Percentiles rank a stretch among this genome's conserved stretches.
phyloP scores from a whole-genome alignment of 2,888 invertebrate species.

The Hypena proboscidalis region DNA sequence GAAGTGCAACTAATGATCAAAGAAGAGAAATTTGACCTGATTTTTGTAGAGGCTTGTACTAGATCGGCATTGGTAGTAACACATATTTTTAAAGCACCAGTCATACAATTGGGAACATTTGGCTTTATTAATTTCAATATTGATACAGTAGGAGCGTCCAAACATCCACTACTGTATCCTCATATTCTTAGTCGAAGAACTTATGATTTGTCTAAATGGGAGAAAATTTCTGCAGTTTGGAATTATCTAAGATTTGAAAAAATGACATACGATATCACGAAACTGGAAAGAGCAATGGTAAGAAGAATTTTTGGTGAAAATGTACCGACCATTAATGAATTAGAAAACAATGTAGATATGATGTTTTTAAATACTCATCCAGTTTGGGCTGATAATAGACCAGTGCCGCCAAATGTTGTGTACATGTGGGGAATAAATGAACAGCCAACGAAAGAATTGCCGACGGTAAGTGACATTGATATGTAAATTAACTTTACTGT shows the following conservation, averaged over 20 bases:
- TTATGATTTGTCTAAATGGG: constrained; percentile 46
- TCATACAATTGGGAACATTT: constrained; percentile 51
- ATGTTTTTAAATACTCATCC: constrained; percentile 49
- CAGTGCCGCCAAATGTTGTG: constrained; percentile 49
- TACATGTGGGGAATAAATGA: constrained; percentile 50
- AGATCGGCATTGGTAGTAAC: constrained; percentile 30
- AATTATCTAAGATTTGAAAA: constrained; percentile 13
- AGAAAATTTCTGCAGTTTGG: constrained; percentile 45
- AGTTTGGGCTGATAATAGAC: constrained; percentile 48
- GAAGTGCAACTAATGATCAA: constrained; percentile 41
- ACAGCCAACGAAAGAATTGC: constrained; percentile 39
- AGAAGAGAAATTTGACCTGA: constrained; percentile 48
- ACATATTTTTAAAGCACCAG: constrained; percentile 39
- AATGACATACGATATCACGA: neutral
- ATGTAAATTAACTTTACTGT: neutral
- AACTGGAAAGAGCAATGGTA: constrained; percentile 16
- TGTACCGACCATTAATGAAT: constrained; percentile 35
- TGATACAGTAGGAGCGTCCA: constrained; percentile 41
- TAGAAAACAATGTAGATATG: constrained; percentile 49
- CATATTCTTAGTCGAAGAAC: constrained; percentile 26
- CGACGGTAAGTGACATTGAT: constrained; percentile 32
- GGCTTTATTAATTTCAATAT: constrained; percentile 32
- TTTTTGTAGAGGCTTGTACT: constrained; percentile 44
- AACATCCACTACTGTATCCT: constrained; percentile 51
- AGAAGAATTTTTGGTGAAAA: constrained; percentile 35